Percentiles rank a stretch among this genome's conserved stretches.
Evolutionary conservation across 2,113 vertebrate genomes (phyloP).

Genomic region (Coracopsis vasa): DNA sequence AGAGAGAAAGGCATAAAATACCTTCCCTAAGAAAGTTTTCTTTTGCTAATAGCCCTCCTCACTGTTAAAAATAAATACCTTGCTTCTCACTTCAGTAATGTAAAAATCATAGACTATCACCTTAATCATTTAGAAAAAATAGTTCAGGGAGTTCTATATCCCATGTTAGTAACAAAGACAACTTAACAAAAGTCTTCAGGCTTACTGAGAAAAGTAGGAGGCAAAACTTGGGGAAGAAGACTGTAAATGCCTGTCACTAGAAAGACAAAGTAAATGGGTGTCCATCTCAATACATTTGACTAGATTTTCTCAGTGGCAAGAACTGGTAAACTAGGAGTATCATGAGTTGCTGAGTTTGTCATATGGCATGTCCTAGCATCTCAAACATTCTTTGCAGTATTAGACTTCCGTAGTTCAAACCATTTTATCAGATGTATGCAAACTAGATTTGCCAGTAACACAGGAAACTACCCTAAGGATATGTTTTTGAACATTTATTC

Average conservation of each 20-base stretch:
- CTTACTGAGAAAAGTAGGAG: background rate
- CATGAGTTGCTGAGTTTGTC: constrained; percentile 9
- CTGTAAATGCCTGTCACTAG: background rate
- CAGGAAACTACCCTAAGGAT: constrained; percentile 68
- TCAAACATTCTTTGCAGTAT: constrained; percentile 69
- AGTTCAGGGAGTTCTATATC: background rate
- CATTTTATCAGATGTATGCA: constrained; percentile 64
- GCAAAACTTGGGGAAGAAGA: background rate
- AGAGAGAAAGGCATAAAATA: background rate
- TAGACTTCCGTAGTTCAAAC: constrained; percentile 67
- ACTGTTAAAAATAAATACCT: background rate
- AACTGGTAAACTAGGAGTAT: background rate
- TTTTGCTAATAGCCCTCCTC: background rate
- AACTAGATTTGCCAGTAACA: constrained; percentile 72
- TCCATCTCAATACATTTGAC: background rate
- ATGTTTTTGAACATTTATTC: constrained; percentile 72
- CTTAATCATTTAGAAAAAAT: background rate
- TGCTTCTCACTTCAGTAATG: background rate
- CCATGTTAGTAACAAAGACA: background rate
- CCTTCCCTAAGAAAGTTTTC: background rate
- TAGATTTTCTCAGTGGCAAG: background rate
- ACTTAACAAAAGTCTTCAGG: background rate
- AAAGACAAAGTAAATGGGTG: background rate
- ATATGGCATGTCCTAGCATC: constrained; percentile 57
- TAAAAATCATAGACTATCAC: background rate